Evolutionary conservation across 1,140 invertebrate genomes (phyloP), one percentile per base, ranked within the genome.

Genomic region (Formica exsecta): DNA sequence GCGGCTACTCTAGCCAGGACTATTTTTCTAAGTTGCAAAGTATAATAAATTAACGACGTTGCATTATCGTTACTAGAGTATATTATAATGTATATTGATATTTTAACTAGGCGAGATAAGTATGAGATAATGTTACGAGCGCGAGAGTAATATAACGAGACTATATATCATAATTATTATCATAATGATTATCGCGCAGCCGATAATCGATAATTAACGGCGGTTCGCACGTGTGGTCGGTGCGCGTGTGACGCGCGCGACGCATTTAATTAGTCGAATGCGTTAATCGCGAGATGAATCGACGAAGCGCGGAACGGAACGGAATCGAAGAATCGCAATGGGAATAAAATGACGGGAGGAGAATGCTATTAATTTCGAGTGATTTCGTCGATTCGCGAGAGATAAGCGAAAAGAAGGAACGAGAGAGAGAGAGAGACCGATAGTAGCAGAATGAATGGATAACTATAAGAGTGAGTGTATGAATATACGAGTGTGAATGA

Each of bases 21-120:
- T 95, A 95, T 95, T 95, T 95, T 95, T 95, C 93, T 95, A 95
- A 95, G 92, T 95, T 95, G 93, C 95, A 94, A 95, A 94, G 90
- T 94, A 93, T 95, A 94, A 95, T 93, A 93, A 95, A 95, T 94
- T 94, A 95, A 94, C 90, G 87, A 95, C 92, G 94, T 95, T 95
- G 94, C 93, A 95, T 95, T 95, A 93, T 95, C 94, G 93, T 95
- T 95, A 95, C 93, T 95, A 95, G 93, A 95, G 92, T 95, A 94
- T 92, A 93, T 91, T 91, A 87, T 90, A 87, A 89, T 92, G 90
- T 93, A 94, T 93, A 93, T 92, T 86, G 86, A 93, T 94, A 95
- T 94, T 94, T 94, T 94, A 93, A 94, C 88, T 94, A 95, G 93
- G 85, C 81, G 79, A 91, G 75, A 61, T 93, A 93, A 90, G 89